These are phyloP conservation scores for Caenorhabditis sp. DNA, from an alignment of 2,888 invertebrate genomes.

Conservation along the genomic window DNA sequence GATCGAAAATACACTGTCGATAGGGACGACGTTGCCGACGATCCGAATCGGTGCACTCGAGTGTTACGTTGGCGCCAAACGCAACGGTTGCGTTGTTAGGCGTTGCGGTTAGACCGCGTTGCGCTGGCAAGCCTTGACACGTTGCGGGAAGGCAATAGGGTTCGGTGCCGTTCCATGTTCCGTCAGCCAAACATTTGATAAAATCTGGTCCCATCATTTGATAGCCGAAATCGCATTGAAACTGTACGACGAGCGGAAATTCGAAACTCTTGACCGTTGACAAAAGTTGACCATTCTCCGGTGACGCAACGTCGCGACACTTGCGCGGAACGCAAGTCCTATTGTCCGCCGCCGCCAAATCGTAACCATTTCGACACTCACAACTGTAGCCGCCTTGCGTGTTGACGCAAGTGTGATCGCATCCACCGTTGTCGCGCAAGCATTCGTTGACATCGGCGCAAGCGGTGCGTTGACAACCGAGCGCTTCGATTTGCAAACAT, in stretches of 20 bases:
- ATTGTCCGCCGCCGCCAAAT: slow-evolving; percentile 70
- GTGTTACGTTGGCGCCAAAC: slow-evolving; percentile 67
- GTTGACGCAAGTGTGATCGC: slow-evolving; percentile 70
- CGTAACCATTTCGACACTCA: slow-evolving; percentile 79
- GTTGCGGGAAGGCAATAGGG: slow-evolving; percentile 84
- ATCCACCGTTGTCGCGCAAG: slow-evolving; percentile 67
- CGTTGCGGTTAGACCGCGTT: slow-evolving; percentile 64
- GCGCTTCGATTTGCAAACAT: slow-evolving; percentile 56
- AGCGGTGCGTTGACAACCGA: slow-evolving; percentile 50
- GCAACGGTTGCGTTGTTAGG: slow-evolving; percentile 61
- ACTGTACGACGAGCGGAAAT: slow-evolving; percentile 78
- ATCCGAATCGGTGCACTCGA: slow-evolving; percentile 65
- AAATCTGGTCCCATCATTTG: slow-evolving; percentile 85
- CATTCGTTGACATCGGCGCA: slow-evolving; percentile 70
- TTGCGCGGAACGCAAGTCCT: slow-evolving; percentile 59
- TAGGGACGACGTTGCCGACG: slow-evolving; percentile 79
- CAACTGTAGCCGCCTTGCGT: slow-evolving; percentile 78
- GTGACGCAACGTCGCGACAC: slow-evolving; percentile 60
- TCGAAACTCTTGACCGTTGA: slow-evolving; percentile 50
- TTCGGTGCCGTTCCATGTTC: slow-evolving; percentile 90
- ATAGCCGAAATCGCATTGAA: slow-evolving; percentile 93
- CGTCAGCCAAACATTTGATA: slow-evolving; percentile 85
- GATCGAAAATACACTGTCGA: slow-evolving; percentile 94
- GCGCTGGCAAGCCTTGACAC: slow-evolving; percentile 67
- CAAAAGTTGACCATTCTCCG: slow-evolving; percentile 68